Evolutionary conservation across 2,113 vertebrate species (phyloP).

Genomic region (Microcebus tavaratra): DNA sequence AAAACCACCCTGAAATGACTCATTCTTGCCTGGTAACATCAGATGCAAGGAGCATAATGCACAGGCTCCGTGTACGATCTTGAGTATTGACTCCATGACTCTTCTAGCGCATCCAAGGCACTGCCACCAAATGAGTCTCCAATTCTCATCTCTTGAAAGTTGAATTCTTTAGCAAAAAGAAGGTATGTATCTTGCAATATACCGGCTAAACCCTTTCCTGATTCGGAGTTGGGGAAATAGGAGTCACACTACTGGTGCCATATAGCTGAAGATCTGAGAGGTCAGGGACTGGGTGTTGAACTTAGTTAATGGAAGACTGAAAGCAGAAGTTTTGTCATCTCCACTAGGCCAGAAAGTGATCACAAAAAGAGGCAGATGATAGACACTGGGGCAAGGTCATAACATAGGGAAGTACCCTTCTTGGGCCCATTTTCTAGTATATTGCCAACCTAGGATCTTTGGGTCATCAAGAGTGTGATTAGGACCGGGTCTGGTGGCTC

Average conservation of each 20-base stretch:
- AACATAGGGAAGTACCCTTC: neutral
- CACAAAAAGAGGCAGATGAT: slow-evolving; percentile 19
- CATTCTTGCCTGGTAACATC: slow-evolving; percentile 24
- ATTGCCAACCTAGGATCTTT: neutral
- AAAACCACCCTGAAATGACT: slow-evolving; percentile 24
- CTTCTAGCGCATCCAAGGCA: neutral
- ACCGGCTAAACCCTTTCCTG: slow-evolving; percentile 4
- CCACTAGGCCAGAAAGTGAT: slow-evolving; percentile 10
- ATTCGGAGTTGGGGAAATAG: neutral
- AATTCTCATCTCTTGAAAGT: neutral
- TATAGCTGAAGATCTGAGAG: neutral
- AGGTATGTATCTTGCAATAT: neutral
- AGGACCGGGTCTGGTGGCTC: no score
- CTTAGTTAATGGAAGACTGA: neutral
- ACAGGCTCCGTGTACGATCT: neutral
- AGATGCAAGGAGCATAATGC: neutral
- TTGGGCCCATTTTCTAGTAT: neutral
- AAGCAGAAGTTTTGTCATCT: slow-evolving; percentile 1
- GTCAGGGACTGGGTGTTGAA: neutral
- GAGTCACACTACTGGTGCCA: slow-evolving; percentile 49
- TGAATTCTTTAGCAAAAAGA: neutral
- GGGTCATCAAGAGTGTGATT: neutral
- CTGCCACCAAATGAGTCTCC: neutral
- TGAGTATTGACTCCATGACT: neutral
- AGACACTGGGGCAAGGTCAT: neutral